Evolutionary conservation across 1,140 invertebrate species (phyloP).

Genomic region (Chionoecetes opilio): DNA sequence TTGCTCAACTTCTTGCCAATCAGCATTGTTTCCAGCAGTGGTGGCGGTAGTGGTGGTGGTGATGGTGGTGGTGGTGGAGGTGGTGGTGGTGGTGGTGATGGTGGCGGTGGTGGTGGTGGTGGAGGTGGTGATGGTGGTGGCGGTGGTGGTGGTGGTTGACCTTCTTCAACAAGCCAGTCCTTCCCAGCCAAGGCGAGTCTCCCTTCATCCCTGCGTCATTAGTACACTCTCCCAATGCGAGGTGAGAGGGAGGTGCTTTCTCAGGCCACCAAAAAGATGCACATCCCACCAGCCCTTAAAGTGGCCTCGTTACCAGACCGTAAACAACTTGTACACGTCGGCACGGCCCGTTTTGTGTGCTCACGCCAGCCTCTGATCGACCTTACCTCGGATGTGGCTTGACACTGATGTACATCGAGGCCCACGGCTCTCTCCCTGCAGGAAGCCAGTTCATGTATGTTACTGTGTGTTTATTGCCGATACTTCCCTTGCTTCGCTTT

Average conservation of each 20-base stretch:
- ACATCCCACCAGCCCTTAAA: slow-evolving; percentile 23
- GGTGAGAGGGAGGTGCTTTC: not conserved
- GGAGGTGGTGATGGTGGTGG: no score
- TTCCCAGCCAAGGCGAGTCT: not conserved
- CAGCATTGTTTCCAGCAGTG: no score
- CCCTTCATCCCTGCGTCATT: not conserved
- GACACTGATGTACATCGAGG: slow-evolving; percentile 53
- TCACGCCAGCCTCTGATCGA: slow-evolving; percentile 56
- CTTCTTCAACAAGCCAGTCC: not conserved
- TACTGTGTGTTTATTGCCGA: no score
- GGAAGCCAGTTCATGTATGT: slow-evolving; percentile 33
- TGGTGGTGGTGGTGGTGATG: no score
- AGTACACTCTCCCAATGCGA: not conserved
- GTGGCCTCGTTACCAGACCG: slow-evolving; percentile 53
- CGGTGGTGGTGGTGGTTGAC: not conserved
- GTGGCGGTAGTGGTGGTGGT: no score
- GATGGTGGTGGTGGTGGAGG: not conserved
- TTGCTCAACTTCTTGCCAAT: no score
- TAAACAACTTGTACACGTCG: slow-evolving; percentile 60
- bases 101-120: no score
- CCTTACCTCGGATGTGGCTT: slow-evolving; percentile 62
- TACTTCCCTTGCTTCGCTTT: not conserved
- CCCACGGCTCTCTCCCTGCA: slow-evolving; percentile 47
- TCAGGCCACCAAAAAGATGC: not conserved
- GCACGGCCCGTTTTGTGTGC: slow-evolving; percentile 53